A percentile compares a stretch with the other conserved stretches of the same genome.
phyloP scores from a whole-genome alignment of 2,797 vertebrate species.

The Sebastes glaucus region DNA sequence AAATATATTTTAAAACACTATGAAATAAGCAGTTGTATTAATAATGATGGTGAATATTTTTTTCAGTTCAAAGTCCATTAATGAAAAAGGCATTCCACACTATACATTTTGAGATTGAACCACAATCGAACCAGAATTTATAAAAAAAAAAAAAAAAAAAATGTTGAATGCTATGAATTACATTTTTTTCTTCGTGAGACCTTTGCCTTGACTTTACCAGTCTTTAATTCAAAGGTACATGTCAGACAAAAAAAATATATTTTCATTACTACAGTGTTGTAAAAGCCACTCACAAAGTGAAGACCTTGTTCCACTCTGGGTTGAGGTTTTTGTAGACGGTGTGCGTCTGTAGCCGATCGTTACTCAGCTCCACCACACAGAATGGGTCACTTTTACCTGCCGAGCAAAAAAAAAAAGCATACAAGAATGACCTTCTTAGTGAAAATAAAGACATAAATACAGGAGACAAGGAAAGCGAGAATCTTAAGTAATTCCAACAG shows the following conservation, averaged over 20 bases:
- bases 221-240: not conserved
- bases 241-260: not conserved
- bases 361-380: conserved; percentile 97
- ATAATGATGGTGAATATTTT: not conserved
- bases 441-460: not conserved
- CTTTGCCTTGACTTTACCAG: not conserved
- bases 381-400: conserved; percentile 98
- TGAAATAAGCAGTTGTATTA: not conserved
- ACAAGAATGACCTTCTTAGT: not conserved
- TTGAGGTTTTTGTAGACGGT: conserved; percentile 98
- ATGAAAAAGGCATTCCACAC: not conserved
- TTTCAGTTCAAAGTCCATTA: not conserved
- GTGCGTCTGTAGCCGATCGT: conserved; percentile 95
- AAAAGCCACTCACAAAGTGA: conserved; percentile 92
- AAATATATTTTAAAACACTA: not conserved
- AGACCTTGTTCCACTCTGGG: conserved; percentile 98
- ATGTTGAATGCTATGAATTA: not conserved
- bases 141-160: not conserved
- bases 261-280: not conserved
- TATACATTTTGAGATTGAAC: not conserved
- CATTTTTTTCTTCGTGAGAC: not conserved
- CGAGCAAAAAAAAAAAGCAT: not conserved
- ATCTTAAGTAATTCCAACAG: conserved; percentile 12
- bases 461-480: not conserved
- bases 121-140: not conserved